Evolutionary conservation across 2,888 invertebrate species (phyloP).

Genomic region (Melanostoma scalare): DNA sequence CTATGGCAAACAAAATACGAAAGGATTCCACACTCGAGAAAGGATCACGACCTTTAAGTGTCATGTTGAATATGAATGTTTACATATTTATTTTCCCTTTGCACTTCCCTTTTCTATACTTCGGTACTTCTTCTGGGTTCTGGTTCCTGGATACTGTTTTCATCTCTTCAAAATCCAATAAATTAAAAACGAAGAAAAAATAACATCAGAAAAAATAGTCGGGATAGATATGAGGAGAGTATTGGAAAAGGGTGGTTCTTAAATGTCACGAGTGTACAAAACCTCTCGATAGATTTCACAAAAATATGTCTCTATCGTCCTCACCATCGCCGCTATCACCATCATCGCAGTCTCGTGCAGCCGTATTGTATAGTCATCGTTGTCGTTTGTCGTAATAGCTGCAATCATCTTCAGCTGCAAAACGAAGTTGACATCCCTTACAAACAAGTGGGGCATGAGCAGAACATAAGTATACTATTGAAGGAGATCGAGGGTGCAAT

Average conservation of each 20-base stretch:
- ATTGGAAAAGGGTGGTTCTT: constrained; percentile 42
- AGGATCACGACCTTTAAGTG: constrained; percentile 61
- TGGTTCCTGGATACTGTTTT: constrained; percentile 5
- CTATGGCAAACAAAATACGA: neutral
- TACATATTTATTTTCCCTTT: constrained; percentile 56
- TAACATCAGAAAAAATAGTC: neutral
- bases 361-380: constrained; percentile 23
- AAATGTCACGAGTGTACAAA: constrained; percentile 54
- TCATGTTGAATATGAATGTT: constrained; percentile 60
- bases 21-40: constrained; percentile 29
- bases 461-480: constrained; percentile 26
- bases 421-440: constrained; percentile 41
- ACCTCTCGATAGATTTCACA: constrained; percentile 56
- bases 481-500: neutral
- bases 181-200: constrained; percentile 25
- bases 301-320: constrained; percentile 52
- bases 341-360: constrained; percentile 18
- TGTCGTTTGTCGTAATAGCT: constrained; percentile 53
- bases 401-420: constrained; percentile 55
- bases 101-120: constrained; percentile 33
- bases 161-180: constrained; percentile 53
- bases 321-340: constrained; percentile 19
- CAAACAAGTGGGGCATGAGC: constrained; percentile 25
- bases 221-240: neutral
- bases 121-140: neutral